Evolutionary conservation across 2,888 invertebrate species (phyloP).

Genomic region (Priocnemis perturbator): DNA sequence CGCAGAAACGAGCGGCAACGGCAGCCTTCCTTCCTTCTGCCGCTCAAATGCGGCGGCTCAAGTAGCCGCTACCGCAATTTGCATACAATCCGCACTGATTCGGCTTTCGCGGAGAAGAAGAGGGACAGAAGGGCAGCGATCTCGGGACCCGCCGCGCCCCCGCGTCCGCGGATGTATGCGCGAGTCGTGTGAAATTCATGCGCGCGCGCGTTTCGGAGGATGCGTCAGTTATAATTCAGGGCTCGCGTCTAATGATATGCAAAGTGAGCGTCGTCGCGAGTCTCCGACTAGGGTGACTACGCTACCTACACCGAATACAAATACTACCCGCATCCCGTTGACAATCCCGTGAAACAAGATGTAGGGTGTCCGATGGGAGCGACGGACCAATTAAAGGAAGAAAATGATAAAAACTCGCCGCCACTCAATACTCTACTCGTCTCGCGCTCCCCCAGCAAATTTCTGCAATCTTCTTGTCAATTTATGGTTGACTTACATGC

Average conservation of each 20-base stretch:
- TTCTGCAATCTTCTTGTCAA: slow-evolving; percentile 4
- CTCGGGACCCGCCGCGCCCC: neutral
- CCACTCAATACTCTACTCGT: no score
- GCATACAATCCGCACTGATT: slow-evolving; percentile 73
- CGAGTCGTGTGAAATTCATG: no score
- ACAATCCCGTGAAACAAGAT: neutral
- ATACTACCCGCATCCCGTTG: no score
- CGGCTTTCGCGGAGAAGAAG: slow-evolving; percentile 40
- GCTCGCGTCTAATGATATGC: no score
- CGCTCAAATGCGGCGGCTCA: slow-evolving; percentile 67
- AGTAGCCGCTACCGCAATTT: slow-evolving; percentile 74
- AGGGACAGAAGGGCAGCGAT: slow-evolving; percentile 17
- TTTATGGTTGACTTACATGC: neutral
- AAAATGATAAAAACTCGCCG: no score
- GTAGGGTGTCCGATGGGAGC: neutral
- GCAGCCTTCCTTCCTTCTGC: slow-evolving; percentile 38
- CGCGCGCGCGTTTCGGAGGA: no score
- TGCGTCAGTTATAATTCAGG: no score
- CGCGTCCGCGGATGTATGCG: neutral
- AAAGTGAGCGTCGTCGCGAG: no score
- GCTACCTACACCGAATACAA: no score
- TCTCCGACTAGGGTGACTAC: no score
- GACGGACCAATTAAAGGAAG: no score
- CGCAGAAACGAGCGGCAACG: slow-evolving; percentile 55
- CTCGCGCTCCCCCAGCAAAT: neutral